Base-by-base conservation (phyloP, 1,140 invertebrate species). In the Drosophila mauritiana region DNA sequence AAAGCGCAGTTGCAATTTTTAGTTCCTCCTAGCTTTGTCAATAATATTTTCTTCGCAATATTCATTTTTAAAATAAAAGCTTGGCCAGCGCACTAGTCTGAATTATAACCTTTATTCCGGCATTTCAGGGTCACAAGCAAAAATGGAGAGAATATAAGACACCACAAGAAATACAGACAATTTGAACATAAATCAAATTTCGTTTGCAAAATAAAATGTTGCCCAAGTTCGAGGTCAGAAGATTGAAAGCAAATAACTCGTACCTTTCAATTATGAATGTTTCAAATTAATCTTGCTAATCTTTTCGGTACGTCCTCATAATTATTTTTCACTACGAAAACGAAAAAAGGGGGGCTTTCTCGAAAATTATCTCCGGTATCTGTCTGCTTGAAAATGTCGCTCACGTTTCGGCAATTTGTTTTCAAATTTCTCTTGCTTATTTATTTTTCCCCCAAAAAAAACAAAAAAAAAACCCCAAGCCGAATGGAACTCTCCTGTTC, bases 331-430 rank as follows among this genome's bases (percentile, higher is more conserved):
- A 34, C 31, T 8, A 4, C 15, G 27, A 27, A 31, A 58, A 15
- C 27, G 2, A 22, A 22, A 22, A 31, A 48, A 11, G 1, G 17
- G 8, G 11, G 20, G 20, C 62, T 46, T 37, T 46, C 45, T 13
- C 4, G 13, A 27, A 43, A 43, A 31, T 25, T 43, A 53, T 40
- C 17, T 37, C 8, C 17, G 56, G n/a, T 20, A 4, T 37, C 42
- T 10, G 6, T 31, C 42, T 10, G 25, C 11, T 53, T n/a, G 8
- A 27, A 40, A 34, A 55, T 55, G 27, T 63, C 53, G 4, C 62
- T 51, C 59, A 67, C 59, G 59, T 51, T 65, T 51, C 8, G 59
- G 5, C 31, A 52, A 65, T 68, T 65, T 68, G 61, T 52, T 65
- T 68, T 31, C 22, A 52, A 65, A 65, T 67, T 52, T 65, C 7